phyloP scores from a whole-genome alignment of 2,888 invertebrate species.

The Idaea biselata region DNA sequence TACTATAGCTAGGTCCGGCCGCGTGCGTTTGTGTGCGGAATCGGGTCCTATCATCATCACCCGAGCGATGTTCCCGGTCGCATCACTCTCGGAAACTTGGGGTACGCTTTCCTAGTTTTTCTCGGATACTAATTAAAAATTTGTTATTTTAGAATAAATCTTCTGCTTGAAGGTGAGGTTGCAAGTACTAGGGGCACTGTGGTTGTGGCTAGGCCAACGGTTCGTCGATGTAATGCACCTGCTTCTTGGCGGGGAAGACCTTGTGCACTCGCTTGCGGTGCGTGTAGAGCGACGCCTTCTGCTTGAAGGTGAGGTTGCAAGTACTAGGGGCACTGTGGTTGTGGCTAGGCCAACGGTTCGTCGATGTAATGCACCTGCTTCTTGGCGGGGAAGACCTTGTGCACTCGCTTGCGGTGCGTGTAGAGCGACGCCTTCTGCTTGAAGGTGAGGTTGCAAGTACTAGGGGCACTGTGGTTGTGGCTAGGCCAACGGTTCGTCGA shows the following conservation, averaged over 20 bases:
- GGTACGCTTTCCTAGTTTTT: no score
- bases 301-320: slow-evolving; percentile 71
- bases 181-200: no score
- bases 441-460: slow-evolving; percentile 69
- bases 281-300: slow-evolving; percentile 70
- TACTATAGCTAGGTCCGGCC: no score
- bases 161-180: slow-evolving; percentile 73
- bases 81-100: no score
- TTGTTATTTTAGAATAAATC: no score
- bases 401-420: slow-evolving; percentile 66
- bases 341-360: slow-evolving; percentile 5
- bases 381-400: slow-evolving; percentile 55
- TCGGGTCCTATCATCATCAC: no score
- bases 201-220: no score
- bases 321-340: no score
- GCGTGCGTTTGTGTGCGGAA: no score
- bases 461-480: no score
- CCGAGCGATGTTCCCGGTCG: no score
- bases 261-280: slow-evolving; percentile 69
- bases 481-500: slow-evolving; percentile 40
- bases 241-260: slow-evolving; percentile 50
- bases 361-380: slow-evolving; percentile 63
- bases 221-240: slow-evolving; percentile 57
- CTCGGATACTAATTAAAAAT: no score
- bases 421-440: slow-evolving; percentile 73